These are phyloP conservation scores for Hypanus sabinus DNA, from an alignment of 2,113 vertebrate genomes.

Conservation along the genomic window DNA sequence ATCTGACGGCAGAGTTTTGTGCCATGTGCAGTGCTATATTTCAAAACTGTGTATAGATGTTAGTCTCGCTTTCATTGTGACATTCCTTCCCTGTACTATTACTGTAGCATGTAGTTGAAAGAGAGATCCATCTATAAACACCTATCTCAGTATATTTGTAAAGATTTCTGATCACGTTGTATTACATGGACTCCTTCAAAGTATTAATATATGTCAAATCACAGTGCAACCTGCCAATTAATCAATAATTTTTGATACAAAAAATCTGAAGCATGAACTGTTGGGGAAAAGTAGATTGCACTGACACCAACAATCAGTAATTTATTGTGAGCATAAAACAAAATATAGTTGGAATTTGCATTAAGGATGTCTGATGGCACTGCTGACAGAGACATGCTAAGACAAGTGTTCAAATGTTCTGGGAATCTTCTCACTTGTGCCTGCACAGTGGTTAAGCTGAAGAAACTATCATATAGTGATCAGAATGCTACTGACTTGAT, in stretches of 20 bases:
- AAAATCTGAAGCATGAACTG: background rate
- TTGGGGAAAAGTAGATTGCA: background rate
- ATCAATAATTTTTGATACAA: conserved; percentile 5
- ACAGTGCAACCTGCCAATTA: background rate
- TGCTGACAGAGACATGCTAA: background rate
- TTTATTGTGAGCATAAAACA: background rate
- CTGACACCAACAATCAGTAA: background rate
- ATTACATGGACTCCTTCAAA: background rate
- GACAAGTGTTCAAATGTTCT: background rate
- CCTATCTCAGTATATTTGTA: background rate
- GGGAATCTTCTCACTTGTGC: background rate
- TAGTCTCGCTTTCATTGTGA: background rate
- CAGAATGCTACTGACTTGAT: background rate
- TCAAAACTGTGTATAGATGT: background rate
- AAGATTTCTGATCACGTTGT: background rate
- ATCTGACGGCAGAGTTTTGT: background rate
- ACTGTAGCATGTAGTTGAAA: background rate
- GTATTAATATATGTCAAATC: background rate
- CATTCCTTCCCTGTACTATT: background rate
- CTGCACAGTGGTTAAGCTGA: background rate
- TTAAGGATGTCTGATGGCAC: background rate
- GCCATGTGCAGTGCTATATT: background rate
- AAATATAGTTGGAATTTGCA: background rate
- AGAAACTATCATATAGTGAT: background rate
- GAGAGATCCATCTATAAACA: background rate